Conservation (phyloP, 2,888 invertebrate genomes). For the Ecliptopera silaceata region DNA sequence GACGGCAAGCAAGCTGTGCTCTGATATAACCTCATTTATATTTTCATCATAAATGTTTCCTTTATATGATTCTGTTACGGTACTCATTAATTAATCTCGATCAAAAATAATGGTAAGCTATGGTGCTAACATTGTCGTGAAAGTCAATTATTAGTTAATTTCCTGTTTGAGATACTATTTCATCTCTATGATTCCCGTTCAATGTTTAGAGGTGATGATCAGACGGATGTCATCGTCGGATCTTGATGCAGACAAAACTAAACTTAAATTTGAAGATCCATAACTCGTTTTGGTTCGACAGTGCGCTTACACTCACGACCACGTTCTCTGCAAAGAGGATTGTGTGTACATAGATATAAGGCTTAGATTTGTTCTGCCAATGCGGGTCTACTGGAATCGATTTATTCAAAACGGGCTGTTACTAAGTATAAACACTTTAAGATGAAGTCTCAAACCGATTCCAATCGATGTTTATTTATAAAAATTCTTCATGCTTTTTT, state of each 20-base stretch:
- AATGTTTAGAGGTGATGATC: constrained; percentile 55
- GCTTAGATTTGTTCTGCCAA: constrained; percentile 13
- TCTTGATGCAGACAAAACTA: constrained; percentile 35
- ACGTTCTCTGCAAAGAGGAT: constrained; percentile 12
- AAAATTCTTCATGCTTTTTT: constrained; percentile 70
- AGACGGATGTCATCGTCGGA: constrained; percentile 57
- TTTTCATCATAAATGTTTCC: not conserved
- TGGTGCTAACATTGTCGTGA: constrained; percentile 44
- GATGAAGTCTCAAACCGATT: constrained; percentile 73
- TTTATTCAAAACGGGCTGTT: constrained; percentile 76
- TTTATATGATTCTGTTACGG: constrained; percentile 7
- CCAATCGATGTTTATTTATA: constrained; percentile 74
- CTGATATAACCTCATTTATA: not conserved
- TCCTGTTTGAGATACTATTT: constrained; percentile 49
- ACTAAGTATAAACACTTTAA: constrained; percentile 77
- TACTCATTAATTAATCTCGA: constrained; percentile 30
- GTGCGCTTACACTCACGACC: constrained; percentile 13
- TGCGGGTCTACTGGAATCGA: constrained; percentile 58
- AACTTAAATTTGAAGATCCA: constrained; percentile 41
- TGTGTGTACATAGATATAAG: constrained; percentile 19
- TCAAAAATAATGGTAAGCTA: constrained; percentile 39
- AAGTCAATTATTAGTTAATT: constrained; percentile 52
- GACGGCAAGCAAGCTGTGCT: not conserved
- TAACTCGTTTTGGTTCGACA: constrained; percentile 44
- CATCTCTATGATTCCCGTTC: constrained; percentile 47